Evolutionary conservation across 2,888 invertebrate genomes (phyloP).

Genomic region (Sinelater perroti): DNA sequence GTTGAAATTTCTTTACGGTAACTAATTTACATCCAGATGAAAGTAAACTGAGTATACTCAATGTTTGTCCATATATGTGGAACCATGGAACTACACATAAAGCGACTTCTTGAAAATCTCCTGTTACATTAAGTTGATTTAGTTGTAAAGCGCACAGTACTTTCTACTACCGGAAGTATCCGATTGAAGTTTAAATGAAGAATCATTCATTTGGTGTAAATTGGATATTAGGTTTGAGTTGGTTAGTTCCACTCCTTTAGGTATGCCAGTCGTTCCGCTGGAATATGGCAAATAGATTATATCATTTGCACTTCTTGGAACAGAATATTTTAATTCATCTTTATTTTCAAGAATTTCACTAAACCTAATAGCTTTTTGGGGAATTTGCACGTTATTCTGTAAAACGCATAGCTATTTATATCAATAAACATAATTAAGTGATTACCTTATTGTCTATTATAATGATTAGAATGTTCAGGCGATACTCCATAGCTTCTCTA

Average conservation of each 20-base stretch:
- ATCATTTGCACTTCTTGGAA: slow-evolving; percentile 64
- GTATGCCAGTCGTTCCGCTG: slow-evolving; percentile 82
- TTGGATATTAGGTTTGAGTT: slow-evolving; percentile 58
- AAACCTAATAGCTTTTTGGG: background rate
- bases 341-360: slow-evolving; percentile 53
- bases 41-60: slow-evolving; percentile 58
- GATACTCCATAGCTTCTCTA: too few species aligned
- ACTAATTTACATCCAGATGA: slow-evolving; percentile 59
- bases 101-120: slow-evolving; percentile 51
- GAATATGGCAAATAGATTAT: slow-evolving; percentile 77
- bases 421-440: too few species aligned
- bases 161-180: background rate
- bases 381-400: background rate
- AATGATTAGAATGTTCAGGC: too few species aligned
- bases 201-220: slow-evolving; percentile 34
- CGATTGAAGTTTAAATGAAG: background rate
- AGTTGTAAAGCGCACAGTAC: background rate
- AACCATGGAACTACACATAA: slow-evolving; percentile 62
- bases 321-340: background rate
- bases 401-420: too few species aligned
- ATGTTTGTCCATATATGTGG: slow-evolving; percentile 64
- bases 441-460: too few species aligned
- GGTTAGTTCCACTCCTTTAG: slow-evolving; percentile 75
- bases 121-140: slow-evolving; percentile 33
- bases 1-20: slow-evolving; percentile 56